Evolutionary conservation across 2,797 vertebrate genomes (phyloP), one percentile per base, ranked within the genome.

Genomic region (Gastrophryne carolinensis): DNA sequence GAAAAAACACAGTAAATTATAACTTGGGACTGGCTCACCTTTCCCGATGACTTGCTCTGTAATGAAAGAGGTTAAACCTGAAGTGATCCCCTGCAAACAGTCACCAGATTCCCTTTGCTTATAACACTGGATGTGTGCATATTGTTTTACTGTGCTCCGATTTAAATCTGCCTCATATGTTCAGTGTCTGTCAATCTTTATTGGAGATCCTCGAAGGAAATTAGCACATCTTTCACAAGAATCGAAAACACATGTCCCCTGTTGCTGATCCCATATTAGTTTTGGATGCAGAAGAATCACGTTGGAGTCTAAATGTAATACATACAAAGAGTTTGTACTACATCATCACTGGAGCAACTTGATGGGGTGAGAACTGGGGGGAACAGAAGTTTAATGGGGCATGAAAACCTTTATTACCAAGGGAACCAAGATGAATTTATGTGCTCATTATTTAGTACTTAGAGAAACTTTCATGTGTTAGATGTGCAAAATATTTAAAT

Each of bases 101-200:
- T 63, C 49, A 53, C 19, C 26, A 10, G 50, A 41, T 30, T 63
- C 50, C 15, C 63, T 9, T 12, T 37, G 24, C 53, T 35, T 54
- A 44, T 54, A 62, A 60, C 50, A 24, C 54, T 65, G n/a, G 23
- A 73, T 64, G 41, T 37, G 34, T n/a, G n/a, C 34, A 53, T 35
- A 76, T 71, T 71, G 39, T 77, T 63, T 77, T 63, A 49, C 50
- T 54, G 47, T 19, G 15, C 30, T 53, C 17, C 11, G 35, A 77
- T 26, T 77, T 34, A 70, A 71, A 54, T 71, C 19, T 34, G 32
- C 50, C 58, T 70, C 66, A 61, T 63, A 60, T 70, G 58, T 71
- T 71, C 52, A 47, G 37, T 71, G 74, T 60, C 74, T 71, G 74
- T 77, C 74, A 77, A 71, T 71, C 66, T 77, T 71, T 77, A 70